A percentile compares a stretch with the other conserved stretches of the same genome.
These are phyloP conservation scores for Mormyrus proboscirostris DNA, from an alignment of 2,797 vertebrate species.

Conservation along the genomic window DNA sequence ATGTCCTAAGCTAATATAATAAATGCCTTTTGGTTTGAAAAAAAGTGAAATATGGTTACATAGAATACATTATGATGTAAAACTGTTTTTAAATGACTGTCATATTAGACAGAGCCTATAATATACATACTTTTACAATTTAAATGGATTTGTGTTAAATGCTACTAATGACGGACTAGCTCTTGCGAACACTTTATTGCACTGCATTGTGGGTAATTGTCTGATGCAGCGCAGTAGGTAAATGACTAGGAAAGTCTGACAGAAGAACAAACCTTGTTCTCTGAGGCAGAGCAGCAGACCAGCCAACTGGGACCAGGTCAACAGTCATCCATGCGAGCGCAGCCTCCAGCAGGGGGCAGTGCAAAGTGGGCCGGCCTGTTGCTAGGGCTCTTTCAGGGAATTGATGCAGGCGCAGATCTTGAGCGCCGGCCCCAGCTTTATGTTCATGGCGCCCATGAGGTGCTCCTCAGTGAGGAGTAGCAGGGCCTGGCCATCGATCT, in stretches of 20 bases:
- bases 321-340: slow-evolving; percentile 20
- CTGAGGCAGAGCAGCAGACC: slow-evolving; percentile 41
- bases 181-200: not conserved
- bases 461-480: slow-evolving; percentile 88
- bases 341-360: not conserved
- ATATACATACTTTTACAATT: slow-evolving; percentile 13
- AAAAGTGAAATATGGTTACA: not conserved
- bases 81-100: slow-evolving; percentile 11
- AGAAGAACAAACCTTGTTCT: slow-evolving; percentile 11
- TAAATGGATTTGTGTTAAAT: not conserved
- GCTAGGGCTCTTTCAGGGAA: slow-evolving; percentile 73
- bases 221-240: not conserved
- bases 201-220: not conserved
- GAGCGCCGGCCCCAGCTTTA: slow-evolving; percentile 85
- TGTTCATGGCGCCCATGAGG: slow-evolving; percentile 86
- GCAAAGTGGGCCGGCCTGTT: slow-evolving; percentile 29
- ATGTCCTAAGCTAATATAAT: not conserved
- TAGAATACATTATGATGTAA: not conserved
- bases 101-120: slow-evolving; percentile 1
- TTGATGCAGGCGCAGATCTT: slow-evolving; percentile 90
- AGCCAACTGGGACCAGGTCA: slow-evolving; percentile 42
- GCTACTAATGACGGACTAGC: not conserved
- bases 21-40: slow-evolving; percentile 12
- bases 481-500: slow-evolving; percentile 86
- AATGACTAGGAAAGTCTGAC: not conserved